phyloP scores from a whole-genome alignment of 2,797 vertebrate genomes.

The Choloepus didactylus region DNA sequence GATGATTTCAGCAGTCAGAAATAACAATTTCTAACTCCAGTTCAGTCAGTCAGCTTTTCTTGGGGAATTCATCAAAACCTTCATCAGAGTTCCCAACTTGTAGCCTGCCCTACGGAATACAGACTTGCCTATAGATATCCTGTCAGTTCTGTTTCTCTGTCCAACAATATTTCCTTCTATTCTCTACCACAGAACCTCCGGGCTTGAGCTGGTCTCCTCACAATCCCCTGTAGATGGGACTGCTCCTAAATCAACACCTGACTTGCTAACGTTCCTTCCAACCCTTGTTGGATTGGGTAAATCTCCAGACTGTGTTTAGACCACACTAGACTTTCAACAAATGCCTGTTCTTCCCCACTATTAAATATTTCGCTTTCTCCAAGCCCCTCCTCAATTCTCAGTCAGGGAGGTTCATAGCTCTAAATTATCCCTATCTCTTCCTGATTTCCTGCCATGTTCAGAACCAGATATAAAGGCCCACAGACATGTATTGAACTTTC shows the following conservation, averaged over 20 bases:
- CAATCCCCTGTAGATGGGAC: not conserved
- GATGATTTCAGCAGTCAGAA: no score
- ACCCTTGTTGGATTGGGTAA: not conserved
- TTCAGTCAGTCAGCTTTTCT: no score
- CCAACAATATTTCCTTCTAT: not conserved
- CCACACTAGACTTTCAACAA: not conserved
- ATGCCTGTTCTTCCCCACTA: not conserved
- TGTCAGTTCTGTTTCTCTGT: no score
- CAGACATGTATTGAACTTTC: not conserved
- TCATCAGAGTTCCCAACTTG: no score
- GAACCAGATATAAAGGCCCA: not conserved
- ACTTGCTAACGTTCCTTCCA: not conserved
- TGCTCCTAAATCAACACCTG: not conserved
- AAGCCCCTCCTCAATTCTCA: not conserved
- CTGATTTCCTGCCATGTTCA: not conserved
- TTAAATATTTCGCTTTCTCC: not conserved
- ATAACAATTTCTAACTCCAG: no score
- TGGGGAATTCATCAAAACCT: no score
- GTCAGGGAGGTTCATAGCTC: not conserved
- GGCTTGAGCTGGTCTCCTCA: no score
- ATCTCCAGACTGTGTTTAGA: not conserved
- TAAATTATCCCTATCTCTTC: not conserved
- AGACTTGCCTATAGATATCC: no score
- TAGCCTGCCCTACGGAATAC: no score
- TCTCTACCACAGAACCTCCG: not conserved